These are phyloP conservation scores for Asbolus verrucosus DNA, from an alignment of 1,140 invertebrate species.

Conservation along the genomic window DNA sequence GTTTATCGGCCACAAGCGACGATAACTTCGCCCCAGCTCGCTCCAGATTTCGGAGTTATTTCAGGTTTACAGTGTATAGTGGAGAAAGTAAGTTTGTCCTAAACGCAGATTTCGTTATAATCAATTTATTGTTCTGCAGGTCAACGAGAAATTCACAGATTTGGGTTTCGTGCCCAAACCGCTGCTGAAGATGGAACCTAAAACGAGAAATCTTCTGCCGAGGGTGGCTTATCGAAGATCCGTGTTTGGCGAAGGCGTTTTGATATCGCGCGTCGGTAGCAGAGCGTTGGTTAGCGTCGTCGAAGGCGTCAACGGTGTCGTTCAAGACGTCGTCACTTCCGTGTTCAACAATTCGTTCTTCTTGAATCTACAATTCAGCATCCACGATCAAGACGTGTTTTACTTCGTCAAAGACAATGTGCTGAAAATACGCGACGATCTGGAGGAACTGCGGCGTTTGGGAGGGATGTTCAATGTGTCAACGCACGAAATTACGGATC, in stretches of 20 bases:
- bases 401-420: conserved; percentile 95
- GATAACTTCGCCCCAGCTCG: conserved; percentile 80
- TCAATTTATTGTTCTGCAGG: conserved; percentile 64
- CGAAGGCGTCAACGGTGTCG: conserved; percentile 86
- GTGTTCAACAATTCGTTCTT: conserved; percentile 95
- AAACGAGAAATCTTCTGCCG: conserved; percentile 81
- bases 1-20: conserved; percentile 82
- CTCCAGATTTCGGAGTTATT: conserved; percentile 88
- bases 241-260: conserved; percentile 90
- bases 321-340: conserved; percentile 92
- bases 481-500: conserved; percentile 88
- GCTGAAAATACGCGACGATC: conserved; percentile 87
- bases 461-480: conserved; percentile 95
- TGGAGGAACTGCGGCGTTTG: conserved; percentile 85
- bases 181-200: conserved; percentile 83
- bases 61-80: conserved; percentile 89
- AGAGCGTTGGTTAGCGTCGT: conserved; percentile 86
- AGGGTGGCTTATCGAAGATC: conserved; percentile 84
- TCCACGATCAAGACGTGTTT: conserved; percentile 93
- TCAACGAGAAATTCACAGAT: conserved; percentile 84
- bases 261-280: conserved; percentile 84
- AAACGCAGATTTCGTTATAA: not conserved
- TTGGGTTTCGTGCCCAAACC: conserved; percentile 87
- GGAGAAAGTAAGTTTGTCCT: conserved; percentile 71
- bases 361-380: conserved; percentile 91